phyloP scores from a whole-genome alignment of 35 echinoderm and acorn worm species.

The Amphiura filiformis region DNA sequence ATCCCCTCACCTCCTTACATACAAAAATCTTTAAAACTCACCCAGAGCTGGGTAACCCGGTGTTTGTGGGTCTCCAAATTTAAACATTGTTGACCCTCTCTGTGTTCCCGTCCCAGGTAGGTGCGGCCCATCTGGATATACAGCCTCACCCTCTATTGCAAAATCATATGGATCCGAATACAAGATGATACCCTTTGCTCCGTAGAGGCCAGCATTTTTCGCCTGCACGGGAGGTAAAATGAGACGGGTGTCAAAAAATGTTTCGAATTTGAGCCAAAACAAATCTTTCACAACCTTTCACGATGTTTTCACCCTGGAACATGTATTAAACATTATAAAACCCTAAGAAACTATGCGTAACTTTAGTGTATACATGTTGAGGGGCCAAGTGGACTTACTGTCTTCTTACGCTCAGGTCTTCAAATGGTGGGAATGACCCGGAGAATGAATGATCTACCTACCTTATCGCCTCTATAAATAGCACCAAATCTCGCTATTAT shows the following conservation, averaged over 20 bases:
- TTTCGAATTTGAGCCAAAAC: too few species aligned
- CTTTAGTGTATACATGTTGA: too few species aligned
- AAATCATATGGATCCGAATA: slow-evolving; percentile 76
- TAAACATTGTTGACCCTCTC: slow-evolving; percentile 44
- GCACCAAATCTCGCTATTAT: slow-evolving; percentile 73
- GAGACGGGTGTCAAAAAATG: not conserved
- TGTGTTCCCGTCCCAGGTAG: slow-evolving; percentile 71
- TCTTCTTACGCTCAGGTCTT: not conserved
- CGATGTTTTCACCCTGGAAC: too few species aligned
- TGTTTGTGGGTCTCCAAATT: slow-evolving; percentile 72
- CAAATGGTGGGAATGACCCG: not conserved
- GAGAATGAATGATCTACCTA: not conserved
- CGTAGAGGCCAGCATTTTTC: slow-evolving; percentile 34
- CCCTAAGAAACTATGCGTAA: too few species aligned
- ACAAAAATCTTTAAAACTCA: too few species aligned
- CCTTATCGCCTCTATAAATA: slow-evolving; percentile 83
- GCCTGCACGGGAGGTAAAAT: slow-evolving; percentile 34
- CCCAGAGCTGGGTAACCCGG: slow-evolving; percentile 69
- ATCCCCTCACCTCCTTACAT: too few species aligned
- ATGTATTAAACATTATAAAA: too few species aligned
- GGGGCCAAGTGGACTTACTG: too few species aligned
- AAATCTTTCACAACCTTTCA: too few species aligned
- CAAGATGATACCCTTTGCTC: slow-evolving; percentile 50
- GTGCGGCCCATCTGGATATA: slow-evolving; percentile 65
- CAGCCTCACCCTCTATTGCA: slow-evolving; percentile 24